Evolutionary conservation across 1,140 invertebrate species (phyloP), one percentile per base, ranked within the genome.

Genomic region (Musca domestica): DNA sequence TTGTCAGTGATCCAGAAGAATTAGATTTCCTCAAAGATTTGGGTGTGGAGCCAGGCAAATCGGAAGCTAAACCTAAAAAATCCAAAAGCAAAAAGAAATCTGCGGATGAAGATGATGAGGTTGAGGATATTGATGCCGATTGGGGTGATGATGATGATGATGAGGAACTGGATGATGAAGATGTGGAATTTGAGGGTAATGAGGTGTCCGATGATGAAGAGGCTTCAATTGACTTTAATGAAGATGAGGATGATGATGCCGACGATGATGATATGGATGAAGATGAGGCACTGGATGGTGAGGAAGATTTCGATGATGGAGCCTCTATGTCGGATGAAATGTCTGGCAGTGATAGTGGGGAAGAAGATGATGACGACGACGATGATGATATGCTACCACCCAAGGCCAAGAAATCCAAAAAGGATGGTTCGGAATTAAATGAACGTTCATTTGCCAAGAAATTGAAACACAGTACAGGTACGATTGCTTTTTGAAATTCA

Each of bases 371-470:
- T 20, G 76, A 76, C 1, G 74, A 73, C 19, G 71, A 74, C 3
- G 72, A 72, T 6, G 71, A 70, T 2, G 27, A 34, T 9, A 71
- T 72, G 34, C 54, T 49, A 15, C 70, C 72, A 2, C 66, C 77
- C 23, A 82, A 85, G 72, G 78, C 73, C 56, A 83, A 78, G 78
- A 86, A 72, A 77, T 83, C 71, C 7, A 77, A 73, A n/a, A 70
- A 74, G 54, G 71, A 72, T 9, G 19, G 67, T 30, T 20, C 51
- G 70, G 23, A 68, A 3, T 58, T 54, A 46, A 48, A 73, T 67
- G 73, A 73, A 34, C 74, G 73, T 15, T 74, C 52, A 30, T 81
- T 79, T 63, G 74, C 74, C 10, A 75, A 80, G 69, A 77, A 74
- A 68, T 73, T 81, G 12, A 81, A 81, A 41, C 74, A 79, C 17